Percentiles rank a stretch among this genome's conserved stretches.
These are phyloP conservation scores for Vulpes ferrilata DNA, from an alignment of 2,113 vertebrate species.

Conservation along the genomic window DNA sequence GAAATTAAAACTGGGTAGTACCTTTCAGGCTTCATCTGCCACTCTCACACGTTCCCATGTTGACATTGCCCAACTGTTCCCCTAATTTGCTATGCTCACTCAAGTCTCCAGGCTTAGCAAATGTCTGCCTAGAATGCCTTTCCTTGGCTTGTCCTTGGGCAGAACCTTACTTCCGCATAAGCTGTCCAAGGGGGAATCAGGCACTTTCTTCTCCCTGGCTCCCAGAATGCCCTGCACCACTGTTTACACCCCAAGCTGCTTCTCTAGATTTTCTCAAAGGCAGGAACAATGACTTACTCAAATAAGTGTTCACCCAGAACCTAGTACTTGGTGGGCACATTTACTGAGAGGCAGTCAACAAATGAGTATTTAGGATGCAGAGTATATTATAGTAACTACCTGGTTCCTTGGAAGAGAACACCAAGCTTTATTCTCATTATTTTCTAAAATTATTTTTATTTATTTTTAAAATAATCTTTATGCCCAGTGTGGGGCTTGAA, in stretches of 20 bases:
- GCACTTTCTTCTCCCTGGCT: neutral
- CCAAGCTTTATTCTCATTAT: neutral
- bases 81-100: neutral
- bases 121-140: neutral
- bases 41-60: neutral
- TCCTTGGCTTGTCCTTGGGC: neutral
- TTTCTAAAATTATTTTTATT: neutral
- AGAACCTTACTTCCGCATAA: slow-evolving; percentile 30
- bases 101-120: neutral
- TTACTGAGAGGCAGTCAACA: neutral
- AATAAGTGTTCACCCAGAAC: neutral
- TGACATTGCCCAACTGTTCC: neutral
- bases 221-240: neutral
- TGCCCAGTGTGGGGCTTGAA: neutral
- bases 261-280: slow-evolving; percentile 25
- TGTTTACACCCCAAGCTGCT: neutral
- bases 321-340: neutral
- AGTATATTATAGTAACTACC: neutral
- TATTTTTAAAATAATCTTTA: neutral
- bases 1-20: neutral
- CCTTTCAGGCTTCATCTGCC: neutral
- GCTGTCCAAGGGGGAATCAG: neutral
- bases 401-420: slow-evolving; percentile 2
- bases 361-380: neutral
- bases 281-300: neutral